phyloP scores from a whole-genome alignment of 2,888 invertebrate species.

The Piscicola geometra region DNA sequence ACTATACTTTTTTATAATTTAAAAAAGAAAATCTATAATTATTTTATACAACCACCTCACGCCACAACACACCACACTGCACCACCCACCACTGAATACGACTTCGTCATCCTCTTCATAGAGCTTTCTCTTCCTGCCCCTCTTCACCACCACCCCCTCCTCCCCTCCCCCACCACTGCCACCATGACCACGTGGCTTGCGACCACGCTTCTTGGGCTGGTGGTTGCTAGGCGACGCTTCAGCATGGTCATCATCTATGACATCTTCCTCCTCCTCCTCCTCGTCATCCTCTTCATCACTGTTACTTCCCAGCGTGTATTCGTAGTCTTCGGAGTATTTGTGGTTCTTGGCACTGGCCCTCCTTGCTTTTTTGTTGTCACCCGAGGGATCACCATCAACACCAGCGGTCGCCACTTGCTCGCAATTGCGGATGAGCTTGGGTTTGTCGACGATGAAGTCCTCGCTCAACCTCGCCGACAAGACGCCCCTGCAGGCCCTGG shows the following conservation, averaged over 20 bases:
- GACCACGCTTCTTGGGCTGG: constrained; percentile 47
- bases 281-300: constrained; percentile 24
- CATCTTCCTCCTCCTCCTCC: constrained; percentile 29
- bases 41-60: too few relatives aligned
- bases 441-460: constrained; percentile 10
- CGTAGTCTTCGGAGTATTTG: constrained; percentile 31
- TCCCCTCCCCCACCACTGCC: constrained; percentile 60
- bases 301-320: constrained; percentile 17
- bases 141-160: constrained; percentile 74
- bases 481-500: constrained; percentile 23
- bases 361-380: background rate
- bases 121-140: constrained; percentile 44
- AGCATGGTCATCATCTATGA: constrained; percentile 13
- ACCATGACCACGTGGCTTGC: constrained; percentile 50
- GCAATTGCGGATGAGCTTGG: background rate
- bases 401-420: background rate
- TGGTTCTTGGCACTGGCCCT: constrained; percentile 8
- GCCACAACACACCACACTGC: too few relatives aligned
- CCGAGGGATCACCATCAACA: background rate
- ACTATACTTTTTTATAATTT: too few relatives aligned
- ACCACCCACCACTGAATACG: background rate
- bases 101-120: constrained; percentile 16
- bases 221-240: constrained; percentile 45
- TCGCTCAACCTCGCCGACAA: constrained; percentile 15
- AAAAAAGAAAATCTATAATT: too few relatives aligned